Conservation (phyloP, 2,888 invertebrate species). For the Rotaria macrura region DNA sequence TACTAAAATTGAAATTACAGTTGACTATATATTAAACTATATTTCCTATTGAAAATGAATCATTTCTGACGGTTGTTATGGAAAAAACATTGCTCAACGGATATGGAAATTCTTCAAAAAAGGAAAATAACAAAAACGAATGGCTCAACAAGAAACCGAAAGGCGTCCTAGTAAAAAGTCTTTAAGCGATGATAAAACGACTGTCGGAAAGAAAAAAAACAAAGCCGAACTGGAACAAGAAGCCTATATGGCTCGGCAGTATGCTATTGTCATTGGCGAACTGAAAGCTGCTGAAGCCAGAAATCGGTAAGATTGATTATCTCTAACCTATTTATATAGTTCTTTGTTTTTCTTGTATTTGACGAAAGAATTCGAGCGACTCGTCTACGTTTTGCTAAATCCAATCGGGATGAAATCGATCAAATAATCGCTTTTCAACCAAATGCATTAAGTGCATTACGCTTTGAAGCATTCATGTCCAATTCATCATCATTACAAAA, state of each 20-base stretch:
- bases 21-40: neutral
- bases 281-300: slow-evolving; percentile 10
- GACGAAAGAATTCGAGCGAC: neutral
- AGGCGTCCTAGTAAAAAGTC: neutral
- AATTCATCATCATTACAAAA: neutral
- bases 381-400: slow-evolving; percentile 1
- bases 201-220: neutral
- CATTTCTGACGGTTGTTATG: neutral
- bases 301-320: neutral
- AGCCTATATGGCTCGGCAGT: neutral
- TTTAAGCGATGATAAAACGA: neutral
- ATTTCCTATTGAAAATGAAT: neutral
- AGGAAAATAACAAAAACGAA: neutral
- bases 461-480: neutral
- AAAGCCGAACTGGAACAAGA: neutral
- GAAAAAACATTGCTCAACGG: neutral
- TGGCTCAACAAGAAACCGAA: neutral
- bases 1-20: too few relatives aligned
- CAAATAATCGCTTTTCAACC: neutral
- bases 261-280: neutral
- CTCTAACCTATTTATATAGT: too few relatives aligned
- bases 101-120: neutral
- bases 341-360: too few relatives aligned
- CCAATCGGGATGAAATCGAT: neutral
- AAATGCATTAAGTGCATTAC: neutral